Evolutionary conservation across 1,140 invertebrate species (phyloP), one percentile per base, ranked within the genome.

Genomic region (Cataglyphis hispanica): DNA sequence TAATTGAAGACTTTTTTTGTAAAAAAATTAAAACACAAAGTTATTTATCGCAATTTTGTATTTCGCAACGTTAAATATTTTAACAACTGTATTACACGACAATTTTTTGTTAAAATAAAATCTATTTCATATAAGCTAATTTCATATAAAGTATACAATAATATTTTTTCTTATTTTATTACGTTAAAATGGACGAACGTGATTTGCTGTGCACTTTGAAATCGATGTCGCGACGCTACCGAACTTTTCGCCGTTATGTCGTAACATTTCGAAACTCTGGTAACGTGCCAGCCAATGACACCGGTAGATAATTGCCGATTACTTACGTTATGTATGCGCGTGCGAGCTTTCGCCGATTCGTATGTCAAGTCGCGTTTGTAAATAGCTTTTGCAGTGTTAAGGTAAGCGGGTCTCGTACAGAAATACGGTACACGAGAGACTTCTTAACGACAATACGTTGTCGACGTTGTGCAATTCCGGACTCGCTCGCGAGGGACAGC

Each of bases 391-490:
- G 53, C 53, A 25, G 53, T 3, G 31, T 56, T 56, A 67, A 69
- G 10, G 67, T 43, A 72, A 72, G 53, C 53, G 22, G 13, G 10
- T 10, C 64, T 43, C 64, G 77, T 69, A 72, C 34, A 31, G 66
- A 72, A 83, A 43, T 40, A 37, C 56, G 4, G 31, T 19, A 19
- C 67, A 31, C 27, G 69, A 64, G 81, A 60, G 50, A n/a, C 46
- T 76, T 87, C 72, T 81, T 53, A 81, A 89, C 83, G 60, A 87
- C 37, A 34, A 56, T 66, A 43, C 53, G 53, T 70, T 60, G 22
- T 25, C 34, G 22, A 31, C 50, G 87, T 89, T 89, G 88, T 61
- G 87, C 69, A 87, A 89, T 88, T 76, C 37, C 72, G 66, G 31
- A 50, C 76, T 77, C 13, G 67, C 53, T 72, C 31, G 27, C 69